Base-by-base conservation (phyloP, 2,113 vertebrate genomes). In the Brachyistius frenatus region DNA sequence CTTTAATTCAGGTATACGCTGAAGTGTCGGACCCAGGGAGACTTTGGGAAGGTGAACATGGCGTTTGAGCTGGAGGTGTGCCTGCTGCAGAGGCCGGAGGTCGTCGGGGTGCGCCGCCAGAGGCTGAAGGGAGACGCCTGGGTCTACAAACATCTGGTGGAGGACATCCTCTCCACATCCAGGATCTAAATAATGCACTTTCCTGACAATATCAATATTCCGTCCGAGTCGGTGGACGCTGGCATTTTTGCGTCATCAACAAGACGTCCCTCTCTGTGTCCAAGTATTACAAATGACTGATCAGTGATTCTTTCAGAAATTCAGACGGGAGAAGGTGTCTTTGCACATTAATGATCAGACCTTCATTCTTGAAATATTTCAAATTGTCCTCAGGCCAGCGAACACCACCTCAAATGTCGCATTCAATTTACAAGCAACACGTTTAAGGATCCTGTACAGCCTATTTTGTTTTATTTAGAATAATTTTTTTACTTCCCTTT, bases 61-160 rank as follows among this genome's bases (percentile, higher is more conserved):
- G 95, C 94, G 54, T 99, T 99, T 88, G 95, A 98, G 90, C 86
- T 99, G 80, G 98, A 99, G 92, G 97, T 99, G 41, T 99, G 98
- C 87, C 83, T 95, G 2, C 94, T 99, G 54, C 93, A 93, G 64
- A 96, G 95, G 69, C 81, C 93, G 0, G 94, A 97, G 58, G 95
- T 94, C 5, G 83, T 97, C 10, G 97, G 96, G 2, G 95, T 99
- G 79, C 87, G 95, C 11, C 94, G 96, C 10, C 97, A 98, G 67
- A 89, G 97, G 71, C 95, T 99, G 50, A 97, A 97, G 86, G 98
- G 98, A 5, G 98, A 99, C 9, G 96, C 97, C 41, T 99, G 98
- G 97, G 95, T 98, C 72, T 99, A 99, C 91, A 99, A 99, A 86
- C 95, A 96, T 71, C 94, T 99, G 80, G 94, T 99, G 77, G 98